Conservation (phyloP, 2,113 vertebrate genomes). For the Anhinga anhinga region DNA sequence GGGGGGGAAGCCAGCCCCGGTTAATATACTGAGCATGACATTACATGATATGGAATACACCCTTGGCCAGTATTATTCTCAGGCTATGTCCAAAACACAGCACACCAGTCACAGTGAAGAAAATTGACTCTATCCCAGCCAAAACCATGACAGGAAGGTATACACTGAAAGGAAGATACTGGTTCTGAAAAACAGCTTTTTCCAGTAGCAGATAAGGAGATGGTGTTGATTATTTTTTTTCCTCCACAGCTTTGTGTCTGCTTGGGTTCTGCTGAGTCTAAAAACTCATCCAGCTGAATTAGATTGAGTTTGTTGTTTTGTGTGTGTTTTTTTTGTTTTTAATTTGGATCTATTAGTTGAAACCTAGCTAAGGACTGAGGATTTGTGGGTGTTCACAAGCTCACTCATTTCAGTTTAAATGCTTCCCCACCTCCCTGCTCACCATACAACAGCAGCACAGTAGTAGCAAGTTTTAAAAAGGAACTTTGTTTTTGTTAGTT, state of each 20-base stretch:
- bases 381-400: not conserved
- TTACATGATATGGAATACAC: no score
- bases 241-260: not conserved
- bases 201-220: not conserved
- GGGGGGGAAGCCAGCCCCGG: no score
- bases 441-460: not conserved
- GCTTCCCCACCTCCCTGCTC: not conserved
- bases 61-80: no score
- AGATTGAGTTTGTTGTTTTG: not conserved
- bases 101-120: no score
- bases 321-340: not conserved
- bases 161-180: not conserved
- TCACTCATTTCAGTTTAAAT: not conserved
- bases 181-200: not conserved
- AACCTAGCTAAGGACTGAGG: not conserved
- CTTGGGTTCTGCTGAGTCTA: not conserved
- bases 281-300: not conserved
- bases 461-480: not conserved
- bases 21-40: no score
- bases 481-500: not conserved
- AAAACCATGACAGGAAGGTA: no score
- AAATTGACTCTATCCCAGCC: no score
- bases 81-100: no score
- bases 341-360: not conserved
- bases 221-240: not conserved